Conservation (phyloP, 1,140 invertebrate genomes). For the Leptinotarsa lineolata region DNA sequence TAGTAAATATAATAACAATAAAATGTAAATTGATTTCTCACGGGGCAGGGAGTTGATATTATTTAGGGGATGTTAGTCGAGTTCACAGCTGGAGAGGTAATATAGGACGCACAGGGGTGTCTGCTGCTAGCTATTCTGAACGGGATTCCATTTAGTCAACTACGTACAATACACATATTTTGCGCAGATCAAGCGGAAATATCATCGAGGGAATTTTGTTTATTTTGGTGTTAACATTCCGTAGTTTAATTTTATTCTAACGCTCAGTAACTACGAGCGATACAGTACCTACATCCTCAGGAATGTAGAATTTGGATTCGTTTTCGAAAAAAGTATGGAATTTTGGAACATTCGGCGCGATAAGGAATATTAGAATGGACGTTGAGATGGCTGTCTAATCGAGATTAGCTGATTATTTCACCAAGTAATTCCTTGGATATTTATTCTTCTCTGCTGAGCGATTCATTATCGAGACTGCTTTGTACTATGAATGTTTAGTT, state of each 20-base stretch:
- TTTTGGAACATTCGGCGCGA: too few species aligned
- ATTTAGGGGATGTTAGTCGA: conserved; percentile 38
- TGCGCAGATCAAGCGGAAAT: not conserved
- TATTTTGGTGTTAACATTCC: not conserved
- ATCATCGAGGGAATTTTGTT: not conserved
- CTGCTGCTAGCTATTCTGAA: conserved; percentile 19
- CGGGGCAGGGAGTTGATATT: conserved; percentile 45
- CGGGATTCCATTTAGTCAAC: conserved; percentile 16
- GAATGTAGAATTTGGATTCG: too few species aligned
- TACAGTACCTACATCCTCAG: too few species aligned
- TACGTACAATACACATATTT: not conserved
- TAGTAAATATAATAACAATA: conserved; percentile 55
- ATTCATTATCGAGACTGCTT: too few species aligned
- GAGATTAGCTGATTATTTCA: too few species aligned
- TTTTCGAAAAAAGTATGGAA: too few species aligned
- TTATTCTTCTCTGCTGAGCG: too few species aligned
- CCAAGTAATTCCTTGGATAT: too few species aligned
- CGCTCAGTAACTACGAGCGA: not conserved
- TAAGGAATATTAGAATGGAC: too few species aligned
- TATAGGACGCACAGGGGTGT: conserved; percentile 37
- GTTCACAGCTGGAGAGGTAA: conserved; percentile 47
- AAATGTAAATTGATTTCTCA: conserved; percentile 55
- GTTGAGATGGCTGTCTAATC: too few species aligned
- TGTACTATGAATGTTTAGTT: too few species aligned
- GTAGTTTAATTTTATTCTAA: not conserved